phyloP scores from a whole-genome alignment of 2,888 invertebrate genomes.

The Kuschelorhynchus macadamiae region DNA sequence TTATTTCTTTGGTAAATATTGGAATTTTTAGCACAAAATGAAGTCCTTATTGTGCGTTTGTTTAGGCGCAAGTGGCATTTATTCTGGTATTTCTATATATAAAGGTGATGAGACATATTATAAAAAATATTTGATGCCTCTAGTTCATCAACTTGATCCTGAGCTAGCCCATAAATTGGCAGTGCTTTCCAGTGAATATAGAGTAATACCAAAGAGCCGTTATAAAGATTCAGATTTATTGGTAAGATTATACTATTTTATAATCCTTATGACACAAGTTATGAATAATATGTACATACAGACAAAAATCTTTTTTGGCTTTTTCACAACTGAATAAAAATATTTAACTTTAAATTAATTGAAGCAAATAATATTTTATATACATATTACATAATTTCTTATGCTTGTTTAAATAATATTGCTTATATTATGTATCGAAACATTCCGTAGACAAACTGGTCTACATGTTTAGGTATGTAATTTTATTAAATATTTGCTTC shows the following conservation, averaged over 20 bases:
- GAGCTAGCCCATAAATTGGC: slow-evolving; percentile 89
- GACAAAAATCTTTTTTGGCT: no score
- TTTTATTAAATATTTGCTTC: no score
- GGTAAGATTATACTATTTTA: slow-evolving; percentile 74
- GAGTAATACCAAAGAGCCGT: slow-evolving; percentile 76
- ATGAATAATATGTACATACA: no score
- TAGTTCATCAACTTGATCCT: slow-evolving; percentile 79
- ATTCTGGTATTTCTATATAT: slow-evolving; percentile 78
- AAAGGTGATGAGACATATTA: slow-evolving; percentile 87
- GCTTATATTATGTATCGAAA: no score
- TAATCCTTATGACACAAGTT: no score
- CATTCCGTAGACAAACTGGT: no score
- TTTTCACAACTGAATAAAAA: no score
- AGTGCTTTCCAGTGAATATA: slow-evolving; percentile 82
- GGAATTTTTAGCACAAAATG: slow-evolving; percentile 75
- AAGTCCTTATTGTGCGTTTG: slow-evolving; percentile 77
- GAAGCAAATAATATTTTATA: no score
- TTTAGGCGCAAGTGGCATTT: slow-evolving; percentile 76
- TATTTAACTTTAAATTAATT: no score
- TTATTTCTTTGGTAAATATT: not conserved
- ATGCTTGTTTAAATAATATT: no score
- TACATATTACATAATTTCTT: no score
- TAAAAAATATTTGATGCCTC: slow-evolving; percentile 79
- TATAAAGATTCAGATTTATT: slow-evolving; percentile 76
- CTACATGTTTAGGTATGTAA: no score